A percentile compares a stretch with the other conserved stretches of the same genome.
Conservation (phyloP, 2,888 invertebrate genomes). For the Torymus texanus region DNA sequence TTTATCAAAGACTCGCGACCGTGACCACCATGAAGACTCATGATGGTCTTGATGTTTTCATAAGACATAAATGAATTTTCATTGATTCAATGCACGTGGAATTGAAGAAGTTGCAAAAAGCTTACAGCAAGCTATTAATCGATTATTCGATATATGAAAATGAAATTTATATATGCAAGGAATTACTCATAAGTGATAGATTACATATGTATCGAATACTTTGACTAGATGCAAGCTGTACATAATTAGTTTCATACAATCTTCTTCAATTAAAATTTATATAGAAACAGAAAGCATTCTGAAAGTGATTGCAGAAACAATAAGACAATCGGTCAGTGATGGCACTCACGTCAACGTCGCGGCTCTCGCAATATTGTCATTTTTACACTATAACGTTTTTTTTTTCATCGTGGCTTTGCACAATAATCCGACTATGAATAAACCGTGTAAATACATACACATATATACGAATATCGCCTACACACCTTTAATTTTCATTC, state of each 20-base stretch:
- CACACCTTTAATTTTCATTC: constrained; percentile 24
- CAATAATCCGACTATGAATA: constrained; percentile 35
- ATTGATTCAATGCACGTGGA: too few species aligned
- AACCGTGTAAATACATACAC: constrained; percentile 41
- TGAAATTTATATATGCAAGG: not conserved
- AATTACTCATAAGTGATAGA: too few species aligned
- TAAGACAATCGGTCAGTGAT: constrained; percentile 30
- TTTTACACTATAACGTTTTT: constrained; percentile 64
- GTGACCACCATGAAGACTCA: too few species aligned
- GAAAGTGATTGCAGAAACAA: not conserved
- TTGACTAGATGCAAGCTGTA: not conserved
- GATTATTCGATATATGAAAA: not conserved
- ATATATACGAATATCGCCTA: constrained; percentile 12
- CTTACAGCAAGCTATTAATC: not conserved
- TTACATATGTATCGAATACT: not conserved
- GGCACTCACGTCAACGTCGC: constrained; percentile 59
- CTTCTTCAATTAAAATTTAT: too few species aligned
- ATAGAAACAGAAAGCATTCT: too few species aligned
- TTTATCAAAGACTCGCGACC: too few species aligned
- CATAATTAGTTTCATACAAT: not conserved
- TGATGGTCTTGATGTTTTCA: too few species aligned
- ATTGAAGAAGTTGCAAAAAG: not conserved
- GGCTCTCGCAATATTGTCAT: constrained; percentile 71
- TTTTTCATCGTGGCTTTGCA: constrained; percentile 36
- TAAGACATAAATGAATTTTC: too few species aligned